Conservation (phyloP, 2,113 vertebrate genomes). For the Phylloscopus trochilus region DNA sequence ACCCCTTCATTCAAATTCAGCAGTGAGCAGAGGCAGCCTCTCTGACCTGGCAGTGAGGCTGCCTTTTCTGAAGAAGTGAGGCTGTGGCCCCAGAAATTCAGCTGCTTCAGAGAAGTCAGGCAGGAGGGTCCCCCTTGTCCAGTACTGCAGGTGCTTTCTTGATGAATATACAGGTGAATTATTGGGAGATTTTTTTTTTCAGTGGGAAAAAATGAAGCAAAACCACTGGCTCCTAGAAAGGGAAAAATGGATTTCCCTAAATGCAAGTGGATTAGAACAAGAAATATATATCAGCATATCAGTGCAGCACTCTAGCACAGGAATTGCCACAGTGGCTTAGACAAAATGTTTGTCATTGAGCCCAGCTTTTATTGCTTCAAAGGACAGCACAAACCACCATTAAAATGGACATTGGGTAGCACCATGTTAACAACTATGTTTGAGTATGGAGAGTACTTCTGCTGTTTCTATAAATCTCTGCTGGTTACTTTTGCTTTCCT, state of each 20-base stretch:
- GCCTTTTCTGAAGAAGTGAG: background rate
- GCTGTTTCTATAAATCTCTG: background rate
- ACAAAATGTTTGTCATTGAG: background rate
- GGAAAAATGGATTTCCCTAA: background rate
- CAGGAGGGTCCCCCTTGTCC: background rate
- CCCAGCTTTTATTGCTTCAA: background rate
- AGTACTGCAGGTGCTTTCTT: background rate
- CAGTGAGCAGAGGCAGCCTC: background rate
- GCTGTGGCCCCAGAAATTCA: background rate
- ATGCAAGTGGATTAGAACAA: background rate
- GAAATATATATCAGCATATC: background rate
- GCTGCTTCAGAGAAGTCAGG: background rate
- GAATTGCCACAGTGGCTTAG: background rate
- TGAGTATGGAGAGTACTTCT: background rate
- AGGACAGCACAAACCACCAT: background rate
- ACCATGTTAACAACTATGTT: background rate
- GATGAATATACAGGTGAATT: background rate
- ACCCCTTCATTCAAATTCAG: background rate
- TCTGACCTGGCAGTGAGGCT: background rate
- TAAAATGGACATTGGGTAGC: background rate
- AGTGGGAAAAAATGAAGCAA: background rate
- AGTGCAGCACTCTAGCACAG: background rate
- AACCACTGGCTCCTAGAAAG: background rate
- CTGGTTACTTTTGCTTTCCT: background rate
- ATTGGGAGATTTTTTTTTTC: background rate